phyloP scores from a whole-genome alignment of 1,140 invertebrate species.

The Aporrectodea caliginosa region DNA sequence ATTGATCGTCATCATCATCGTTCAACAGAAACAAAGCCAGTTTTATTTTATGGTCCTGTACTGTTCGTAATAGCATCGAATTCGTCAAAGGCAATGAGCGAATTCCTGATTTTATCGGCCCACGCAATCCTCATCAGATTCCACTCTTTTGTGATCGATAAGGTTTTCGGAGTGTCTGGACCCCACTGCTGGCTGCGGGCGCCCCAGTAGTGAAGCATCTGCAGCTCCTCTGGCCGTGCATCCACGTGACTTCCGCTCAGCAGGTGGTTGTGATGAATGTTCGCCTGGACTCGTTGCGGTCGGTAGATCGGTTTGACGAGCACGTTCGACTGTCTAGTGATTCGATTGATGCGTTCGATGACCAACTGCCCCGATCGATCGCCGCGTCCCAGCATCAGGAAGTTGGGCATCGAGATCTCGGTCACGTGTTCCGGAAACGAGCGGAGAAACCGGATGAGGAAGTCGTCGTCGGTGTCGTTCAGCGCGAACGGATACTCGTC shows the following conservation, averaged over 20 bases:
- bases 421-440: neutral
- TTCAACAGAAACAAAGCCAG: too few species aligned
- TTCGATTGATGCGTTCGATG: slow-evolving; percentile 24
- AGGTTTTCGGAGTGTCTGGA: slow-evolving; percentile 17
- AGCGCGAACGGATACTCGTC: slow-evolving; percentile 27
- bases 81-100: slow-evolving; percentile 25
- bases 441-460: slow-evolving; percentile 22
- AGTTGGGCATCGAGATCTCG: slow-evolving; percentile 28
- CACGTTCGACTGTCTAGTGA: slow-evolving; percentile 14
- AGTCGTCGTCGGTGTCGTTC: slow-evolving; percentile 15
- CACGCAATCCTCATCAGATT: slow-evolving; percentile 14
- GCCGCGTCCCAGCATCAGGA: slow-evolving; percentile 25
- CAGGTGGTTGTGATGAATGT: slow-evolving; percentile 26
- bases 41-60: slow-evolving; percentile 19
- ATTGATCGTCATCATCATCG: too few species aligned
- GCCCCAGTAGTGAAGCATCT: slow-evolving; percentile 31
- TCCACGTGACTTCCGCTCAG: neutral
- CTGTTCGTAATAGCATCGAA: neutral
- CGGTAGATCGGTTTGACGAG: slow-evolving; percentile 26
- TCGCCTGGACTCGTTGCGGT: slow-evolving; percentile 8
- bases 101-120: neutral
- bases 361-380: slow-evolving; percentile 16
- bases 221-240: neutral
- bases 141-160: slow-evolving; percentile 21
- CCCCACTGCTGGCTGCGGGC: slow-evolving; percentile 27